phyloP scores from a whole-genome alignment of 2,888 invertebrate genomes.

The Diadegma fenestrale region DNA sequence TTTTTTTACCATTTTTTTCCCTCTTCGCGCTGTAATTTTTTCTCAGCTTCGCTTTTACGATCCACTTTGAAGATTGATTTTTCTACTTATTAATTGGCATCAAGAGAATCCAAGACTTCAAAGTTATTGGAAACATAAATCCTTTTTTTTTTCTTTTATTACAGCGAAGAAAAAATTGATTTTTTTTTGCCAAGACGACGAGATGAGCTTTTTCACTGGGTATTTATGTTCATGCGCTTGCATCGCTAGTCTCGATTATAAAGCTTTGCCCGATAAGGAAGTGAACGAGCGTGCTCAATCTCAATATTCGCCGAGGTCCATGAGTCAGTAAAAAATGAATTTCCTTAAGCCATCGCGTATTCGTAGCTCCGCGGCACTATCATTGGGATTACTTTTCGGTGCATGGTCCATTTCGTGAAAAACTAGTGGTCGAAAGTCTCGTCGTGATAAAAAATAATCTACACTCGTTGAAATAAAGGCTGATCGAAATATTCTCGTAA shows the following conservation, averaged over 20 bases:
- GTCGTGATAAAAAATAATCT: not conserved
- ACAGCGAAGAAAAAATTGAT: not conserved
- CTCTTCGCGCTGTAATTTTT: not conserved
- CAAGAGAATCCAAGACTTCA: not conserved
- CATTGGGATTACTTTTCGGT: not conserved
- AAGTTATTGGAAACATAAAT: not conserved
- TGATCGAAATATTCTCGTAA: conserved; percentile 40
- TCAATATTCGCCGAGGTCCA: conserved; percentile 25
- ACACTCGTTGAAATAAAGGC: not conserved
- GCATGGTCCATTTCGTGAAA: not conserved
- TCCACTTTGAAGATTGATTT: not conserved
- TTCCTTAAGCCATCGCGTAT: conserved; percentile 23
- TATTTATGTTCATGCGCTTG: conserved; percentile 12
- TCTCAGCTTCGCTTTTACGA: not conserved
- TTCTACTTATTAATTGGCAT: not conserved
- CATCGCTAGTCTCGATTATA: conserved; percentile 23
- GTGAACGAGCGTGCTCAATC: conserved; percentile 54
- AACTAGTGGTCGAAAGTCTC: not conserved
- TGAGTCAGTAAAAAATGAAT: conserved; percentile 29
- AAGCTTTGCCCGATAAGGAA: conserved; percentile 11
- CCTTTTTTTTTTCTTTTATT: not conserved
- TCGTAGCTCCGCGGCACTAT: not conserved
- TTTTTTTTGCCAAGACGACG: not conserved
- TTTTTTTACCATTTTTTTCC: conserved; percentile 9
- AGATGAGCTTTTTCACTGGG: not conserved